These are phyloP conservation scores for Aphis craccivora DNA, from an alignment of 1,140 invertebrate genomes.

Conservation along the genomic window DNA sequence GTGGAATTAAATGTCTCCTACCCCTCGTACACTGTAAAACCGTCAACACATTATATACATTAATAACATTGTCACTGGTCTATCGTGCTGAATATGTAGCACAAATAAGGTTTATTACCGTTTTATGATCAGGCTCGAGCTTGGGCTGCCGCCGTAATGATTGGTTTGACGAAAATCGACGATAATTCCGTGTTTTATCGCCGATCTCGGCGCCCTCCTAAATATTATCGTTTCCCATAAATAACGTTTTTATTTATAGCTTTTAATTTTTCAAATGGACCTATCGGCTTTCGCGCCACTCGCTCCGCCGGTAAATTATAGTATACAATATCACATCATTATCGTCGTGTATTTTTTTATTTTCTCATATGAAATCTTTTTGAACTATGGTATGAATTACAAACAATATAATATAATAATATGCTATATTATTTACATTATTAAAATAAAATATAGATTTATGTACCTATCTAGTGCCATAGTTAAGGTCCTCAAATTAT, in stretches of 20 bases:
- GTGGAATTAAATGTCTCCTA: background rate
- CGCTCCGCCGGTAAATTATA: background rate
- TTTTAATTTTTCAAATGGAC: slow-evolving; percentile 55
- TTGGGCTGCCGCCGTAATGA: slow-evolving; percentile 9
- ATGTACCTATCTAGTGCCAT: background rate
- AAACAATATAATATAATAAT: background rate
- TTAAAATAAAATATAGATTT: background rate
- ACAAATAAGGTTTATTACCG: slow-evolving; percentile 57
- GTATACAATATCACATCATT: background rate
- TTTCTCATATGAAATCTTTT: background rate
- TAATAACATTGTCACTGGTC: slow-evolving; percentile 45
- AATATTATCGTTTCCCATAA: slow-evolving; percentile 38
- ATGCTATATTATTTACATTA: background rate
- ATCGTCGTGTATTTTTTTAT: background rate
- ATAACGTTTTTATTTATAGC: slow-evolving; percentile 52
- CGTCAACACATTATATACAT: slow-evolving; percentile 35
- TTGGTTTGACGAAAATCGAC: slow-evolving; percentile 52
- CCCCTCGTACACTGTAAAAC: background rate
- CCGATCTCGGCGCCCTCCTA: background rate
- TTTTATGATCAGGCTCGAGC: slow-evolving; percentile 21
- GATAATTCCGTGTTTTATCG: slow-evolving; percentile 51
- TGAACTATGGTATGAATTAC: background rate
- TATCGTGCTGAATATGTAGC: background rate
- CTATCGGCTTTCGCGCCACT: background rate
- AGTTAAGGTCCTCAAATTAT: background rate